Conservation (phyloP, 2,888 invertebrate species). For the Spodoptera littoralis region DNA sequence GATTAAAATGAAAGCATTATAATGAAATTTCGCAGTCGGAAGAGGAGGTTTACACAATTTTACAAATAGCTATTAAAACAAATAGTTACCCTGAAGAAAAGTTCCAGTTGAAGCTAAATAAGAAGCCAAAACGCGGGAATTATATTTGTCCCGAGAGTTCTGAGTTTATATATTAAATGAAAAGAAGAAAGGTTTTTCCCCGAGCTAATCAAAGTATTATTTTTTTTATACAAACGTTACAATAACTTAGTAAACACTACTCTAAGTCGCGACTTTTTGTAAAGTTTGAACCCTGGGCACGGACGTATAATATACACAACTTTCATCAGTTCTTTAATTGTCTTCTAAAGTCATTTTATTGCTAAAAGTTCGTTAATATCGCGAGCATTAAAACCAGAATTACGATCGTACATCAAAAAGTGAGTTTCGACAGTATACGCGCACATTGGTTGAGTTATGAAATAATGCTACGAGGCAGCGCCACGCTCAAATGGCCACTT, state of each 20-base stretch:
- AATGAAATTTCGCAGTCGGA: constrained; percentile 24
- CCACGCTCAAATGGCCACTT: constrained; percentile 32
- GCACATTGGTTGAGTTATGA: constrained; percentile 19
- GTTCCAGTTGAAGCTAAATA: constrained; percentile 40
- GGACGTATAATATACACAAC: not conserved
- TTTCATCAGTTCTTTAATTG: constrained; percentile 11
- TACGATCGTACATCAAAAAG: constrained; percentile 41
- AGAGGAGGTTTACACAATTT: constrained; percentile 26
- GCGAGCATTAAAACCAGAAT: constrained; percentile 32
- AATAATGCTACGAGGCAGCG: constrained; percentile 34
- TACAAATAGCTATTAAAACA: constrained; percentile 39
- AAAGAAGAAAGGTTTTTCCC: constrained; percentile 27
- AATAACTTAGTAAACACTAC: constrained; percentile 1
- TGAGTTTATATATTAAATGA: constrained; percentile 26
- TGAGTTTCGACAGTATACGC: constrained; percentile 17
- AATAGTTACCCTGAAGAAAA: constrained; percentile 35
- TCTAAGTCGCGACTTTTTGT: not conserved
- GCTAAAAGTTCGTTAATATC: constrained; percentile 34
- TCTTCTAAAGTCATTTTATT: constrained; percentile 24
- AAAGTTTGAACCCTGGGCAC: not conserved
- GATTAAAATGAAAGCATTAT: constrained; percentile 37
- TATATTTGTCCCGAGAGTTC: constrained; percentile 38
- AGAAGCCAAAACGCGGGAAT: constrained; percentile 30
- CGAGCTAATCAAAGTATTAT: constrained; percentile 5
- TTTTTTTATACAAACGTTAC: constrained; percentile 10